Percentiles rank a stretch among this genome's conserved stretches.
phyloP scores from a whole-genome alignment of 1,140 invertebrate species.

The Hormaphis cornu region DNA sequence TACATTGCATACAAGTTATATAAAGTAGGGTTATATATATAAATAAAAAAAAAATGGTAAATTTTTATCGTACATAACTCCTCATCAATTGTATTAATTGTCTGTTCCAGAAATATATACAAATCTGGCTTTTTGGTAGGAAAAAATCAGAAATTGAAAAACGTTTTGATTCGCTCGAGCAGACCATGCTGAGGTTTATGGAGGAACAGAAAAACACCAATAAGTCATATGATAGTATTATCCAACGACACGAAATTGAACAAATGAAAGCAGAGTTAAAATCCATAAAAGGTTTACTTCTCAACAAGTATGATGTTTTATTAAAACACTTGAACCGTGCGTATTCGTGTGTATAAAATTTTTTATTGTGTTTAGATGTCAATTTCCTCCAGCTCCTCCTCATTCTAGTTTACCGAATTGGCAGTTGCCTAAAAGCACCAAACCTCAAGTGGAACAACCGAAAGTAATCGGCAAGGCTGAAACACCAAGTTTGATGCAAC shows the following conservation, averaged over 20 bases:
- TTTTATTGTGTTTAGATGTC: neutral
- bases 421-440: neutral
- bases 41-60: no score
- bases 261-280: neutral
- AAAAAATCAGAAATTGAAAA: neutral
- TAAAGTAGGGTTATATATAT: neutral
- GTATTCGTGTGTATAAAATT: neutral
- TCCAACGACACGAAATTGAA: neutral
- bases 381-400: slow-evolving; percentile 4
- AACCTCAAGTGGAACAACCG: neutral
- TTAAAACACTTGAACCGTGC: neutral
- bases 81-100: neutral
- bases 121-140: neutral
- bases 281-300: slow-evolving; percentile 15
- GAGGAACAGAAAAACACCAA: neutral
- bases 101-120: neutral
- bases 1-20: neutral
- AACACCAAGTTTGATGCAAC: neutral
- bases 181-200: neutral
- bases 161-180: neutral
- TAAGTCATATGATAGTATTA: neutral
- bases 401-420: neutral
- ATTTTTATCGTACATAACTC: no score
- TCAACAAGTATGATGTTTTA: slow-evolving; percentile 9
- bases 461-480: neutral